Percentiles rank a stretch among this genome's conserved stretches.
Conservation (phyloP, 2,888 invertebrate species). For the Augiades crinisus region DNA sequence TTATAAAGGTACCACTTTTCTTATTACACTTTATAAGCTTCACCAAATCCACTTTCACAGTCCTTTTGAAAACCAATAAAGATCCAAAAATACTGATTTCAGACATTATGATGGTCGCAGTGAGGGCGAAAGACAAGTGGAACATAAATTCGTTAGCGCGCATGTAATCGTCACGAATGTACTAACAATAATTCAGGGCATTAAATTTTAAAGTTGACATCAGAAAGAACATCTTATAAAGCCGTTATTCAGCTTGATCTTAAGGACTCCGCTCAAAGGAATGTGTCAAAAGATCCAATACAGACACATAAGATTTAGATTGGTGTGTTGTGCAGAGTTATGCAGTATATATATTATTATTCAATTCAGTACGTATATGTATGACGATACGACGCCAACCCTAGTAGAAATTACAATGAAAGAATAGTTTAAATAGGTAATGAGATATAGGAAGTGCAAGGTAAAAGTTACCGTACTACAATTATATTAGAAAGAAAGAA, state of each 20-base stretch:
- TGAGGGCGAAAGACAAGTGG: slow-evolving; percentile 63
- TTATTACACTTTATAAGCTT: slow-evolving; percentile 57
- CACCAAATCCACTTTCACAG: slow-evolving; percentile 59
- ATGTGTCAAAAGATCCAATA: slow-evolving; percentile 32
- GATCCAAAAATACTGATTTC: slow-evolving; percentile 66
- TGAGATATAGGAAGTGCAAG: no score
- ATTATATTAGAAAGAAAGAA: no score
- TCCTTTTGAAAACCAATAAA: slow-evolving; percentile 67
- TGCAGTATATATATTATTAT: no score
- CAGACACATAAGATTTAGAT: not conserved
- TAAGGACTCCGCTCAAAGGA: slow-evolving; percentile 52
- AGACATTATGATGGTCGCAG: slow-evolving; percentile 63
- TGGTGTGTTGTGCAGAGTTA: no score
- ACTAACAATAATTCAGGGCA: slow-evolving; percentile 69
- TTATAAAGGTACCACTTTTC: slow-evolving; percentile 34
- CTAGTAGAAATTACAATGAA: no score
- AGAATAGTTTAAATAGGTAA: no score
- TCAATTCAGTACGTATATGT: no score
- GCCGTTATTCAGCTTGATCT: slow-evolving; percentile 64
- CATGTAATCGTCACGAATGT: slow-evolving; percentile 73
- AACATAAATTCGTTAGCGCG: slow-evolving; percentile 77
- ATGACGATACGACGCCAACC: no score
- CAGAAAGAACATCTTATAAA: slow-evolving; percentile 77
- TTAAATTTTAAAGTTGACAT: slow-evolving; percentile 80
- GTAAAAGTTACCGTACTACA: no score